These are phyloP conservation scores for Cliona cf. orientalis DNA, from an alignment of 37 sponge, comb jelly and placozoan genomes.

Conservation along the genomic window DNA sequence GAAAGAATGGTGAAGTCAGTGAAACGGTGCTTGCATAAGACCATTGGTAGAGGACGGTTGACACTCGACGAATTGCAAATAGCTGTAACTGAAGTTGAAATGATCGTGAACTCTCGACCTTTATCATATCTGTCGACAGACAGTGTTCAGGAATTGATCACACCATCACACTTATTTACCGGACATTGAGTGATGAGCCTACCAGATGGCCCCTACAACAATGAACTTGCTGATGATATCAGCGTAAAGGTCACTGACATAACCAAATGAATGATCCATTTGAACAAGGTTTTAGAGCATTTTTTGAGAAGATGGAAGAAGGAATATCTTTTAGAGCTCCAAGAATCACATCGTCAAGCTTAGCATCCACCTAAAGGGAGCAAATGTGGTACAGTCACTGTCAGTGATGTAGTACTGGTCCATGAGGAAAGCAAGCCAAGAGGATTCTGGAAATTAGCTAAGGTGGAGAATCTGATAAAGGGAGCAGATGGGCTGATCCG, in stretches of 20 bases:
- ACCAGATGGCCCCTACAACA: conserved; percentile 15
- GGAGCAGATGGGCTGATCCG: too few relatives aligned
- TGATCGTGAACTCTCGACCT: too few relatives aligned
- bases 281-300: neutral
- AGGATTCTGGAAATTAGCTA: too few relatives aligned
- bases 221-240: neutral
- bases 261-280: conserved; percentile 13
- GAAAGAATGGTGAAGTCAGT: conserved; percentile 27
- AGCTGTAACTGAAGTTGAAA: conserved; percentile 27
- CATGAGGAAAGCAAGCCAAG: too few relatives aligned
- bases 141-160: conserved; percentile 34
- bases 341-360: neutral
- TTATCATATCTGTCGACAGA: conserved; percentile 16
- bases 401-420: neutral
- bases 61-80: conserved; percentile 16
- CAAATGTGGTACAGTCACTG: neutral
- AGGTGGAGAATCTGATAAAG: too few relatives aligned
- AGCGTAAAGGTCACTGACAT: too few relatives aligned
- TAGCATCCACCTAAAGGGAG: neutral
- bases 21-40: conserved; percentile 48
- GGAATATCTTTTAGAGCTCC: conserved; percentile 34
- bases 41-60: conserved; percentile 20
- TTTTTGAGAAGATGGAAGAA: conserved; percentile 13
- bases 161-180: conserved; percentile 44
- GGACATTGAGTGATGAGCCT: conserved; percentile 48